Evolutionary conservation across 2,888 invertebrate species (phyloP).

Genomic region (Sthenelais limicola): DNA sequence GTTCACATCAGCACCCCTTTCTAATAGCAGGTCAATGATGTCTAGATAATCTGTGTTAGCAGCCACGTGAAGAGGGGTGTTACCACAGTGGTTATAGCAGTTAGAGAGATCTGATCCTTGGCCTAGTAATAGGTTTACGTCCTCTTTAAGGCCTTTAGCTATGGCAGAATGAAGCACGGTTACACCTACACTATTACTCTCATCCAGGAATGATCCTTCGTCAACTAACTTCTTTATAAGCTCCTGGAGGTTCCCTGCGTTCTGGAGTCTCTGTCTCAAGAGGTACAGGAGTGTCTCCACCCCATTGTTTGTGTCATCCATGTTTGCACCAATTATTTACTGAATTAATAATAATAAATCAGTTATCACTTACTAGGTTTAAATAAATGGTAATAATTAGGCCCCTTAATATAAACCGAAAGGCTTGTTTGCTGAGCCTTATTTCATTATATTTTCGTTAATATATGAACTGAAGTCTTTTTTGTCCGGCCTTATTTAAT

Average conservation of each 20-base stretch:
- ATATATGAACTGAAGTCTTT: too few species aligned
- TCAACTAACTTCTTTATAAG: slow-evolving; percentile 11
- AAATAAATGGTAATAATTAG: too few species aligned
- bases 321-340: too few species aligned
- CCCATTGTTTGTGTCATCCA: slow-evolving; percentile 17
- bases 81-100: neutral
- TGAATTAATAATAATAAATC: too few species aligned
- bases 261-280: neutral
- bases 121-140: neutral
- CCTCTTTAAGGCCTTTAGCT: neutral
- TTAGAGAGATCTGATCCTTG: neutral
- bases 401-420: too few species aligned
- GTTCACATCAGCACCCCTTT: slow-evolving; percentile 13
- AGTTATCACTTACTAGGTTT: too few species aligned
- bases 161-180: neutral
- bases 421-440: too few species aligned
- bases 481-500: too few species aligned
- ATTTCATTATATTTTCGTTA: too few species aligned
- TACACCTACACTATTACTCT: neutral
- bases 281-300: slow-evolving; percentile 15
- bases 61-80: slow-evolving; percentile 1
- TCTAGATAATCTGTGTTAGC: neutral
- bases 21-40: neutral
- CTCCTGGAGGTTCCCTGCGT: neutral
- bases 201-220: slow-evolving; percentile 4